Conservation (phyloP, 2,113 vertebrate species). For the Eptatretus burgeri region DNA sequence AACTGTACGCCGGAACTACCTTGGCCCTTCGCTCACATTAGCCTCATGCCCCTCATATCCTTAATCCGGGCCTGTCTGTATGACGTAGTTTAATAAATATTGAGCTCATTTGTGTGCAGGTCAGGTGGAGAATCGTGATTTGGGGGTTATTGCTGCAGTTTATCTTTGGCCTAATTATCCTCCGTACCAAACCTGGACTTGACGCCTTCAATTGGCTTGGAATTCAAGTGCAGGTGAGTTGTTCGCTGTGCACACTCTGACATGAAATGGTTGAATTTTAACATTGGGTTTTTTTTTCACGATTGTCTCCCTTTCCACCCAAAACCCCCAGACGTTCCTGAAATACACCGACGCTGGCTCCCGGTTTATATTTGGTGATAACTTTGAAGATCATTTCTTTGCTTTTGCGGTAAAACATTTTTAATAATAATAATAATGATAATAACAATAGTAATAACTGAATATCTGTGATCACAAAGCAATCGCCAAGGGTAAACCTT, state of each 20-base stretch:
- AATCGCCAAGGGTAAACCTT: too few species aligned
- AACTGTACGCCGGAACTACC: too few species aligned
- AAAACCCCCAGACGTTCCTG: conserved; percentile 22
- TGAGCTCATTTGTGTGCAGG: conserved; percentile 14
- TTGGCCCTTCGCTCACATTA: too few species aligned
- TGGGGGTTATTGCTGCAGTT: conserved; percentile 38
- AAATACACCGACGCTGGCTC: conserved; percentile 28
- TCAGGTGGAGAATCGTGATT: conserved; percentile 32
- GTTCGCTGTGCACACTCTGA: too few species aligned
- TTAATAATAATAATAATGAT: not conserved
- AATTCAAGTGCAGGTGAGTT: conserved; percentile 27
- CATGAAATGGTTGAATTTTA: too few species aligned
- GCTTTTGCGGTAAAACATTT: conserved; percentile 31
- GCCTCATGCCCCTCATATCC: too few species aligned
- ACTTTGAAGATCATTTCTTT: conserved; percentile 33
- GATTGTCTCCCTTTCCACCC: too few species aligned
- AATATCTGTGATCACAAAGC: too few species aligned
- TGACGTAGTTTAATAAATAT: too few species aligned
- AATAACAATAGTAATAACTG: too few species aligned
- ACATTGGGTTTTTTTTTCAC: too few species aligned
- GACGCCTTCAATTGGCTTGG: conserved; percentile 28
- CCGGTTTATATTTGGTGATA: conserved; percentile 37
- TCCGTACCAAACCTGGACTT: conserved; percentile 31
- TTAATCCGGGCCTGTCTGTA: too few species aligned
- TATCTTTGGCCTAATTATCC: conserved; percentile 32